Evolutionary conservation across 2,797 vertebrate genomes (phyloP).

Genomic region (Kryptolebias ocellatus): DNA sequence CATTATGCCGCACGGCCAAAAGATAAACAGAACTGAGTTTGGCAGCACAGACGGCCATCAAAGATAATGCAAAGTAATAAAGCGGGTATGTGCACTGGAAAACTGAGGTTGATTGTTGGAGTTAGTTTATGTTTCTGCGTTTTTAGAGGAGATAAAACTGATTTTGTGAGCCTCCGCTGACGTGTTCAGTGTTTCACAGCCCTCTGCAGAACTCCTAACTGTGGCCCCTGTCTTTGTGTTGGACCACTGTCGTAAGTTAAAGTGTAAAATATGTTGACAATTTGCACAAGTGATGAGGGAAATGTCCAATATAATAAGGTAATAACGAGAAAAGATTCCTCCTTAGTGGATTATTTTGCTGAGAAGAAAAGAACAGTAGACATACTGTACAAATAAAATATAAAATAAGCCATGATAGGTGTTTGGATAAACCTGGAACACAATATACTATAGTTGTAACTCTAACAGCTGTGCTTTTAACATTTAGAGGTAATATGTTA

Average conservation of each 20-base stretch:
- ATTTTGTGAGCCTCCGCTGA: slow-evolving; percentile 32
- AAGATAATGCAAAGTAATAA: slow-evolving; percentile 65
- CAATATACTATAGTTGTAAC: slow-evolving; percentile 20
- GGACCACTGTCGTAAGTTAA: slow-evolving; percentile 12
- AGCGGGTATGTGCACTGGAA: slow-evolving; percentile 32
- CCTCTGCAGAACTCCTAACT: slow-evolving; percentile 23
- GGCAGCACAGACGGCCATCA: slow-evolving; percentile 49
- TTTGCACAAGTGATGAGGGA: slow-evolving; percentile 20
- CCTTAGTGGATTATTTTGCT: slow-evolving; percentile 19
- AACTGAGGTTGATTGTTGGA: slow-evolving; percentile 35
- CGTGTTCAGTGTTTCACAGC: slow-evolving; percentile 41
- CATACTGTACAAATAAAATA: slow-evolving; percentile 28
- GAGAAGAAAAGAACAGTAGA: slow-evolving; percentile 26
- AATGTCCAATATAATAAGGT: slow-evolving; percentile 30
- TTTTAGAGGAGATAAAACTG: slow-evolving; percentile 42
- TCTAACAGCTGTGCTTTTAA: slow-evolving; percentile 25
- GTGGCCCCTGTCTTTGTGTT: slow-evolving; percentile 24
- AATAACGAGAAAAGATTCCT: slow-evolving; percentile 26
- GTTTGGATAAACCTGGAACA: slow-evolving; percentile 38
- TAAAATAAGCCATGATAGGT: slow-evolving; percentile 31
- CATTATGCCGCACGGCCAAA: slow-evolving; percentile 37
- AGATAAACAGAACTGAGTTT: slow-evolving; percentile 55
- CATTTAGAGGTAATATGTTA: slow-evolving; percentile 25
- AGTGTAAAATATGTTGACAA: slow-evolving; percentile 24
- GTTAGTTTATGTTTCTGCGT: slow-evolving; percentile 41